Conservation (phyloP, 2,113 vertebrate genomes). For the Litocranius walleri region DNA sequence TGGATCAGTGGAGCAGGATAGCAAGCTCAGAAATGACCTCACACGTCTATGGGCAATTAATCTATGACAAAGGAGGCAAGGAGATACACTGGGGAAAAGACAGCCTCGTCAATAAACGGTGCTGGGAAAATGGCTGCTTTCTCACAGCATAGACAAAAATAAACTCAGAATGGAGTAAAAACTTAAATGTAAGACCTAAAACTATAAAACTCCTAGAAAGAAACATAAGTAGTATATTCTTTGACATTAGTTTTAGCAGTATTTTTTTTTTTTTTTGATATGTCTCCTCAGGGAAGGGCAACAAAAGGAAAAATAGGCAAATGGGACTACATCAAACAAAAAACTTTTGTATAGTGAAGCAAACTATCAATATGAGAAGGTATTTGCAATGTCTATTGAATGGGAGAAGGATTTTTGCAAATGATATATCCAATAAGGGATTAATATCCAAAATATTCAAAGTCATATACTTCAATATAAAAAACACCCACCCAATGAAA, state of each 20-base stretch:
- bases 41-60: background rate
- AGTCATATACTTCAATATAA: background rate
- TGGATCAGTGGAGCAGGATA: background rate
- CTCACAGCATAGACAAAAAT: background rate
- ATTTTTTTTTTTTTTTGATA: background rate
- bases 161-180: background rate
- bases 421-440: background rate
- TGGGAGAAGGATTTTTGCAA: background rate
- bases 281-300: background rate
- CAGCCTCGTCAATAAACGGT: background rate
- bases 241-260: background rate
- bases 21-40: background rate
- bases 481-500: background rate
- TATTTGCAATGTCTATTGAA: background rate
- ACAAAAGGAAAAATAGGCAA: background rate
- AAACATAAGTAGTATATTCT: background rate
- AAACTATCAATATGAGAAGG: background rate
- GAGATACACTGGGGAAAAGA: background rate
- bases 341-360: background rate
- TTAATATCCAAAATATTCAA: background rate
- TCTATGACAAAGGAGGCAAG: background rate
- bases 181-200: background rate
- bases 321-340: background rate
- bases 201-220: background rate
- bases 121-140: background rate